Conservation (phyloP, 2,888 invertebrate species). For the Callosobruchus maculatus region DNA sequence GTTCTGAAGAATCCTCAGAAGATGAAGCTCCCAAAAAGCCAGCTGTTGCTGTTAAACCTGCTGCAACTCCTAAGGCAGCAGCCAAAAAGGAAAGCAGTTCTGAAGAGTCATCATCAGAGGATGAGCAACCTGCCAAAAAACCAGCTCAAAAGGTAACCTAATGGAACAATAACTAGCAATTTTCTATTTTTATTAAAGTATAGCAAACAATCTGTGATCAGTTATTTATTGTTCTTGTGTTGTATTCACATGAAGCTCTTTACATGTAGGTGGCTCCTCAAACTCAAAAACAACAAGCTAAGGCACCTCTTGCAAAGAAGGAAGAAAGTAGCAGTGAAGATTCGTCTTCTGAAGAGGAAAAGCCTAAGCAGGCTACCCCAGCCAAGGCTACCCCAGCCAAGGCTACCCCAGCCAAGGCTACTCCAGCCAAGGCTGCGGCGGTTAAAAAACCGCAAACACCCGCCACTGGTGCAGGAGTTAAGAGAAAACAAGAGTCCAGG, state of each 20-base stretch:
- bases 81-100: constrained; percentile 26
- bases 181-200: too few relatives aligned
- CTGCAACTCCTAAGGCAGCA: constrained; percentile 16
- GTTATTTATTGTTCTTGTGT: too few relatives aligned
- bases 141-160: constrained; percentile 1
- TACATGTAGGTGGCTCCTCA: background rate
- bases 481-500: background rate
- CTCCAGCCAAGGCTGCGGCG: background rate
- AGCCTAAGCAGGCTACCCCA: background rate
- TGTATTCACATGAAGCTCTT: too few relatives aligned
- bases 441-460: background rate
- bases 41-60: background rate
- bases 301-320: constrained; percentile 5
- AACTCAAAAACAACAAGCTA: constrained; percentile 2
- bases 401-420: background rate
- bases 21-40: constrained; percentile 16
- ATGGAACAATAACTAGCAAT: too few relatives aligned
- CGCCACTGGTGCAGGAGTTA: background rate
- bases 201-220: too few relatives aligned
- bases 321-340: constrained; percentile 4
- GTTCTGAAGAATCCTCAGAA: constrained; percentile 27
- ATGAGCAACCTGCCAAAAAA: constrained; percentile 11
- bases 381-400: too few relatives aligned
- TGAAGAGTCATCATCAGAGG: constrained; percentile 14
- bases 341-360: background rate